Evolutionary conservation across 2,113 vertebrate species (phyloP), one percentile per base, ranked within the genome.

Genomic region (Opisthocomus hoazin): DNA sequence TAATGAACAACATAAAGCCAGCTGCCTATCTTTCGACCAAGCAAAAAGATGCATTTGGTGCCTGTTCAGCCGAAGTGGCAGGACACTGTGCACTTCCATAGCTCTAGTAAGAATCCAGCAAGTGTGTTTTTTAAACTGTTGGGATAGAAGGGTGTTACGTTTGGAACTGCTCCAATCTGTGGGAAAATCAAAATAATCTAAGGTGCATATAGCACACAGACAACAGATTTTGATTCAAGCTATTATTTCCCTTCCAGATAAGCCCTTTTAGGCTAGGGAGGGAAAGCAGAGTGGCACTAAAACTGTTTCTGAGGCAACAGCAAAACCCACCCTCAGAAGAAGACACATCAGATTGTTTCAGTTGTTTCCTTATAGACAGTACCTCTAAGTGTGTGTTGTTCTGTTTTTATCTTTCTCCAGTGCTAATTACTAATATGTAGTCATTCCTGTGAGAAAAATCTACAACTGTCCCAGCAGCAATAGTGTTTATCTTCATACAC

Each of bases 331-430:
- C 23, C 46, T 89, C 76, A 90, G 50, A 89, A 96, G 51, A 77
- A 27, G 43, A 93, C 74, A 71, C 57, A 89, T 69, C 46, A 94
- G 79, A 79, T 85, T 11, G n/a, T n/a, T n/a, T n/a, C n/a, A n/a
- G 15, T 45, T 93, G 88, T 92, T 81, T 93, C 93, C 85, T 65
- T 76, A 90, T 16, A 77, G 92, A 89, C 75, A 71, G 58, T 9
- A 90, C 60, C 70, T 78, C 91, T 27, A 53, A 39, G 68, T 73
- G 85, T 70, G 58, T 51, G 22, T 56, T 81, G 87, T 64, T 88
- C 91, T 83, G 22, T 87, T 89, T 90, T 96, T 96, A 86, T 82
- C 93, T 94, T 92, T 86, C 86, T 83, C 51, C 88, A 93, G n/a
- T 69, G 45, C 77, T 89, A 95, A 92, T 81, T 74, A 75, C n/a